Base-by-base conservation (phyloP, 2,113 vertebrate species). In the Uria aalge region DNA sequence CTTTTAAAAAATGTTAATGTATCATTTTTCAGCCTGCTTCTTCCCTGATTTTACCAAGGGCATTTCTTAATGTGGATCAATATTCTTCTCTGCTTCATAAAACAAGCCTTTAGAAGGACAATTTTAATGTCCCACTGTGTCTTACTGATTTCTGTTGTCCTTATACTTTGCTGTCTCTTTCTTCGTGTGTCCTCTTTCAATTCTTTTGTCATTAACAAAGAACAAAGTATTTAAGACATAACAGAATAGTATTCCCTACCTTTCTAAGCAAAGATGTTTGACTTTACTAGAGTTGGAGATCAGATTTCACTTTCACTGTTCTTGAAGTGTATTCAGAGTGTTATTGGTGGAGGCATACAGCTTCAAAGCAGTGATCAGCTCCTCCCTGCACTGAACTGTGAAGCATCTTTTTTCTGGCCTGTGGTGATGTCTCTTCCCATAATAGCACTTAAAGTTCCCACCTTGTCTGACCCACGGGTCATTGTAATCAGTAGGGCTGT, bases 391-490 rank as follows among this genome's bases (percentile, higher is more conserved):
- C 1, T 67, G 41, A 81, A 30, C 36, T 74, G 27, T 40, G 38
- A 36, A 73, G 21, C 41, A 41, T 60, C 30, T 80, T 84, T 55
- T 47, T 78, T 68, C 85, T 85, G n/a, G n/a, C 17, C 41, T 48
- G 36, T 68, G 45, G 3, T 81, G 38, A 11, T 63, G 23, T 29
- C 36, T 69, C 15, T 85, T 78, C 38, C 27, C 29, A 57, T 27
- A 63, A 63, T 0, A 60, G 12, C 14, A 18, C 13, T 75, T 75
- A 13, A 85, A 66, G 5, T 64, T 86, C 24, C 34, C 0, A 0
- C 23, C 26, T 72, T 43, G 3, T 67, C 20, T 90, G 69, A 22
- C 24, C 57, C 21, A 29, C 17, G 27, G 57, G 45, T 36, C 34
- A 72, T 64, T 63, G 40, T 38, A n/a, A 52, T 26, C 47, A 64